Evolutionary conservation across 2,113 vertebrate genomes (phyloP).

Genomic region (Colius striatus): DNA sequence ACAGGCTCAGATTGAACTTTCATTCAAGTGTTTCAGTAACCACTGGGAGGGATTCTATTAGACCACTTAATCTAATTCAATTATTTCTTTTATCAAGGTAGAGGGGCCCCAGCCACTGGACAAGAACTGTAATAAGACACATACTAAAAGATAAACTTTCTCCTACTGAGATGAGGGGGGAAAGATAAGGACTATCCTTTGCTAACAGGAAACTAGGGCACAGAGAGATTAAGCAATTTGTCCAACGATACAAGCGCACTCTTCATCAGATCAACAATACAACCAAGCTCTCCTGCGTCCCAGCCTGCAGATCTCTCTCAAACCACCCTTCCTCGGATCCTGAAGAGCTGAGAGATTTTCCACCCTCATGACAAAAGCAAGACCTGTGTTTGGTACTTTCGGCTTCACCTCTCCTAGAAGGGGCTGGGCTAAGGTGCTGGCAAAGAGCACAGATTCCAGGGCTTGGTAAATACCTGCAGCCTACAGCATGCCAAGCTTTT

Average conservation of each 20-base stretch:
- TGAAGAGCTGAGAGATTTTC: background rate
- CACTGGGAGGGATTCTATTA: slow-evolving; percentile 28
- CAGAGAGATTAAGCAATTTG: background rate
- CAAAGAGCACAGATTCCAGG: background rate
- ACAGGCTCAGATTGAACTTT: slow-evolving; percentile 38
- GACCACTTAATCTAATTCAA: slow-evolving; percentile 36
- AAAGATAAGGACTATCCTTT: slow-evolving; percentile 31
- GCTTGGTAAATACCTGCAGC: background rate
- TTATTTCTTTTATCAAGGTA: slow-evolving; percentile 39
- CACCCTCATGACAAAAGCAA: background rate
- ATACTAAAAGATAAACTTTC: background rate
- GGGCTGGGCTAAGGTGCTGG: background rate
- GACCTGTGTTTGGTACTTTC: background rate
- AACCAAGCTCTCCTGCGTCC: background rate
- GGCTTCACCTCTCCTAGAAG: background rate
- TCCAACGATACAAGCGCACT: background rate
- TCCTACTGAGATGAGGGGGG: background rate
- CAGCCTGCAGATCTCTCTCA: background rate
- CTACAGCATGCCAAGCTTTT: background rate
- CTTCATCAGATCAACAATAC: background rate
- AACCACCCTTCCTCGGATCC: background rate
- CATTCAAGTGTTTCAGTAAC: slow-evolving; percentile 51
- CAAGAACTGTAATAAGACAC: slow-evolving; percentile 14
- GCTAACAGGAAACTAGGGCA: background rate
- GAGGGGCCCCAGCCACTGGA: background rate